Evolutionary conservation across 92 coral and sea anemone species (phyloP).

Genomic region (Paramuricea clavata): DNA sequence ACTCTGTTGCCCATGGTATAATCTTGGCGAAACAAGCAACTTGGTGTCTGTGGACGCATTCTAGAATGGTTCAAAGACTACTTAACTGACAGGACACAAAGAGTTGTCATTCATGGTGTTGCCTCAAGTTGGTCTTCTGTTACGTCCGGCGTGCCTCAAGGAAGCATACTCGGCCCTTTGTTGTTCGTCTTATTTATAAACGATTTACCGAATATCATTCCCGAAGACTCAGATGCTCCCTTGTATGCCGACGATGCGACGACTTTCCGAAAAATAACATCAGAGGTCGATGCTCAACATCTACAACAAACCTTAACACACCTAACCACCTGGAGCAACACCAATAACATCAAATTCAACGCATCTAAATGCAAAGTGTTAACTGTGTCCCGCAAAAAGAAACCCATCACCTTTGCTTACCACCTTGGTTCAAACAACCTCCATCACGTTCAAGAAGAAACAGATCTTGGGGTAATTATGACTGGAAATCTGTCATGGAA

Average conservation of each 20-base stretch:
- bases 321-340: neutral
- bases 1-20: too few species aligned
- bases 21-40: too few species aligned
- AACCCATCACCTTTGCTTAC: conserved; percentile 44
- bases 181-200: too few species aligned
- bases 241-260: neutral
- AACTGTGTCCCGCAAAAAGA: conserved; percentile 50
- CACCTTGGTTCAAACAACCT: conserved; percentile 31
- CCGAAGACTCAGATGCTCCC: neutral
- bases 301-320: neutral
- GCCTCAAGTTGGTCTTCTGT: too few species aligned
- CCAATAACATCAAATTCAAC: conserved; percentile 61
- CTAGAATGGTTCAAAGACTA: too few species aligned
- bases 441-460: neutral
- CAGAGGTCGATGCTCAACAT: neutral
- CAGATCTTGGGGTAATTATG: too few species aligned
- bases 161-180: too few species aligned
- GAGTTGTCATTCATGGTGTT: too few species aligned
- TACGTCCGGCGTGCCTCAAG: too few species aligned
- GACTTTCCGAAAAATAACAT: neutral
- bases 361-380: conserved; percentile 66
- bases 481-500: neutral
- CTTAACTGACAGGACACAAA: neutral
- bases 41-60: too few species aligned
- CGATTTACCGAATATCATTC: too few species aligned